Base-by-base conservation (phyloP, 2,113 vertebrate genomes). In the Corythaixoides concolor region DNA sequence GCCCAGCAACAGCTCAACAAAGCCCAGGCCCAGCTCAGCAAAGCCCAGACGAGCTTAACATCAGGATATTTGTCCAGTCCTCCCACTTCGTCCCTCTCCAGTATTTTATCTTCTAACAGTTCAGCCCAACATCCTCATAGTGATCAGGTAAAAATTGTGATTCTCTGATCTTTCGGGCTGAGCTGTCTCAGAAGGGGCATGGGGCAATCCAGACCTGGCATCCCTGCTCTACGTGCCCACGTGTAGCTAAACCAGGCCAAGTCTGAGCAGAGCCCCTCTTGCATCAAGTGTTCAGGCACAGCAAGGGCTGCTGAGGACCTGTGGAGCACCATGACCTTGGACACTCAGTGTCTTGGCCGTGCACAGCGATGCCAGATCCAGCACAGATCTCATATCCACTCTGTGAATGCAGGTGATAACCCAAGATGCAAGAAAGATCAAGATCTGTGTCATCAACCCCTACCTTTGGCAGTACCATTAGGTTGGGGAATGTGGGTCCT, bases 1-100 rank as follows among this genome's bases (percentile, higher is more conserved):
- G 53, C 27, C 50, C 76, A 63, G 49, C 7, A 45, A 11, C 37
- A 33, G 15, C 9, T 41, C 37, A 67, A 28, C 33, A 64, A 45
- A 63, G 26, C 35, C 21, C 43, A 68, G 18, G 22, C 56, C 21
- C 59, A 64, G 70, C 19, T 22, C 88, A 41, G 33, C 22, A 82
- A 39, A 91, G 23, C 55, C 58, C 56, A 78, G 30, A 33, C 33
- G 39, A 73, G 21, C 14, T 89, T 62, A 50, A 77, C 37, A 39
- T 5, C 0, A 1, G 53, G 63, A 15, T 32, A 33, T 60, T 76
- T 83, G n/a, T 53, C 41, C 73, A 2, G 1, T 43, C 17, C 23
- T 22, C 2, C 11, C 12, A 8, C 9, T 37, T 45, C 0, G 0
- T 39, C 35, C 45, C 64, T 69, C 19, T 27, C 8, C 0, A 1